phyloP scores from a whole-genome alignment of 1,140 invertebrate genomes.

The Apocrypta bakeri region DNA sequence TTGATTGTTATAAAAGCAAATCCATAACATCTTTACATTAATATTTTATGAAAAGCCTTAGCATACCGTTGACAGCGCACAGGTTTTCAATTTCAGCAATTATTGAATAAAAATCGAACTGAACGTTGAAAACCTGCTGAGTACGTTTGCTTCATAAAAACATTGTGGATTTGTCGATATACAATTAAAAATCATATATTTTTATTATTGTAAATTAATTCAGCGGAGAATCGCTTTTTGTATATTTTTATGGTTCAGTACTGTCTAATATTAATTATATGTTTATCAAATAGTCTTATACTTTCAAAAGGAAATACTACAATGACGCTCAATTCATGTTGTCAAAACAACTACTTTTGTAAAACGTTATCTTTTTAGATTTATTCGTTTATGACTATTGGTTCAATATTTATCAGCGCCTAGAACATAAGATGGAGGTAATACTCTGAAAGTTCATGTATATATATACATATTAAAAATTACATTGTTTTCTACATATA shows the following conservation, averaged over 20 bases:
- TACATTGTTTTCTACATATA: conserved; percentile 63
- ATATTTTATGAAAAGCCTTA: too few species aligned
- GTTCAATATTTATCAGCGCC: conserved; percentile 22
- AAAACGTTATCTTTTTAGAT: conserved; percentile 18
- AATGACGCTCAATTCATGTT: conserved; percentile 22
- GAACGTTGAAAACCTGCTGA: too few species aligned
- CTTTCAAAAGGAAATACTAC: conserved; percentile 8
- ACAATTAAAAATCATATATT: neutral
- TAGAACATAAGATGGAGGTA: conserved; percentile 36
- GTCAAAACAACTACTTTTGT: conserved; percentile 13
- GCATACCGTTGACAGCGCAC: too few species aligned
- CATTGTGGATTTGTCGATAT: neutral
- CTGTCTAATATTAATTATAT: conserved; percentile 28
- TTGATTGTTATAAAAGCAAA: neutral
- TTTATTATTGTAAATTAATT: neutral
- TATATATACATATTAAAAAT: conserved; percentile 63
- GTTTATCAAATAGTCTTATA: conserved; percentile 23
- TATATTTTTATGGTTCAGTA: conserved; percentile 27
- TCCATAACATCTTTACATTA: neutral
- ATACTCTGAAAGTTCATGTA: conserved; percentile 55
- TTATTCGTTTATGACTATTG: conserved; percentile 22
- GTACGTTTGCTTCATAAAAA: too few species aligned
- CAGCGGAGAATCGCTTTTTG: conserved; percentile 11
- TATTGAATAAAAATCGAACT: too few species aligned
- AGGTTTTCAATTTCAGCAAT: too few species aligned